Base-by-base conservation (phyloP, 2,888 invertebrate species). In the Dasysyrphus tricinctus region DNA sequence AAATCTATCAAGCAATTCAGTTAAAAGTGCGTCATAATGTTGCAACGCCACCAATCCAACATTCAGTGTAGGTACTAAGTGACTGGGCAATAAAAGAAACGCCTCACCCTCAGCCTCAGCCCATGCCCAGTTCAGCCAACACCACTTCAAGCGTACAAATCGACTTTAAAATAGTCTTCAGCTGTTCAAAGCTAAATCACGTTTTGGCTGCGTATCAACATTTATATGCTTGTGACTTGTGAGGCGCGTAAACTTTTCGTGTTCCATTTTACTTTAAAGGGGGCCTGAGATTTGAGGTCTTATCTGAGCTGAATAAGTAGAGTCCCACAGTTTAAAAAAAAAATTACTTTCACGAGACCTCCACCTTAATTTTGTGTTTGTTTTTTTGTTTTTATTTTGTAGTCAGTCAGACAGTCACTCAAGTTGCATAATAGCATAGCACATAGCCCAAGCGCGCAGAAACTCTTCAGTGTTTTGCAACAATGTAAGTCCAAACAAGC, bases 311-410 rank as follows among this genome's bases (percentile, higher is more conserved):
- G 34, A 32, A 34, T 37, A 65, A 34, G 24, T 24, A 24, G 59
- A 73, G 51, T 56, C 51, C 57, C 51, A 49, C 34, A 47, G 32
- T 9, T n/a, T 16, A 8, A 42, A 63, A 11, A 63, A 65, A 77
- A 76, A 81, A 76, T 59, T 65, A 86, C 86, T 86, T 86, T 86
- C 82, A 86, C 86, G 86, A 82, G 82, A 82, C 82, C 86, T 82
- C 86, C 82, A 86, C 82, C 86, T 86, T 86, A 86, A 81, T 86
- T 78, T 78, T 59, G 69, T 69, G 77, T 69, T 70, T 80, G 9
- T 44, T 47, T 16, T 4, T 63, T 14, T 24, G 3, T n/a, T 6
- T 16, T 37, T 59, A 6, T 3, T 7, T 65, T 34, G 67, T 67
- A 67, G 49, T 47, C 34, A 49, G 1, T 44, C 49, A 19, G 49